Percentiles rank a stretch among this genome's conserved stretches.
phyloP scores from a whole-genome alignment of 1,140 invertebrate genomes.

The Polyergus mexicanus region DNA sequence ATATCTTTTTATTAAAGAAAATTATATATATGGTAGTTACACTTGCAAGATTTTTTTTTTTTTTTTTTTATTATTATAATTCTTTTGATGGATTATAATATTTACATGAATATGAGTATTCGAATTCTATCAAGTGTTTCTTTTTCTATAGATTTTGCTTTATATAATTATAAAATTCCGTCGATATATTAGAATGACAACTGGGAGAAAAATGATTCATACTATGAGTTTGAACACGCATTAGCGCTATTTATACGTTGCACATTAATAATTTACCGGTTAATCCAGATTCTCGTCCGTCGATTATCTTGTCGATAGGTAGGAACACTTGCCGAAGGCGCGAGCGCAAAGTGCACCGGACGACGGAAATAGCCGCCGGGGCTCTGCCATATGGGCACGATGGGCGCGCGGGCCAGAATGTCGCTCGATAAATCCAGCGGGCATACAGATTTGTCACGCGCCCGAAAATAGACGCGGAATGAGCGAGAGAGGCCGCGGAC shows the following conservation, averaged over 20 bases:
- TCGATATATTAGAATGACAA: not conserved
- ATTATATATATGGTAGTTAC: not conserved
- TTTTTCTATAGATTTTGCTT: not conserved
- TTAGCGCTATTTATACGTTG: not conserved
- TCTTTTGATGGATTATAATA: not conserved
- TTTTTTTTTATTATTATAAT: constrained; percentile 11
- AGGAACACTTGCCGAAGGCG: constrained; percentile 67
- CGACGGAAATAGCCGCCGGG: constrained; percentile 61
- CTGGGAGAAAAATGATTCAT: not conserved
- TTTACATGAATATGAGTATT: not conserved
- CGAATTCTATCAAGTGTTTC: not conserved
- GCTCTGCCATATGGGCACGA: constrained; percentile 74
- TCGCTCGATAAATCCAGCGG: constrained; percentile 76
- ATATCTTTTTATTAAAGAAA: not conserved
- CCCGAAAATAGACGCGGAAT: constrained; percentile 73
- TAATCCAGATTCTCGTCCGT: constrained; percentile 1
- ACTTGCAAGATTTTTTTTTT: not conserved
- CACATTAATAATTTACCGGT: not conserved
- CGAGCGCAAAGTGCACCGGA: constrained; percentile 60
- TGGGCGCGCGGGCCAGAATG: constrained; percentile 64
- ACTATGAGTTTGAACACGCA: constrained; percentile 2
- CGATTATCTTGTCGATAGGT: constrained; percentile 55
- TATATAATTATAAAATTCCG: not conserved
- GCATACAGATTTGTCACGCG: constrained; percentile 76
- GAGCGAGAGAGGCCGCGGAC: constrained; percentile 49